phyloP scores from a whole-genome alignment of 2,797 vertebrate species.

The Cynopterus sphinx region DNA sequence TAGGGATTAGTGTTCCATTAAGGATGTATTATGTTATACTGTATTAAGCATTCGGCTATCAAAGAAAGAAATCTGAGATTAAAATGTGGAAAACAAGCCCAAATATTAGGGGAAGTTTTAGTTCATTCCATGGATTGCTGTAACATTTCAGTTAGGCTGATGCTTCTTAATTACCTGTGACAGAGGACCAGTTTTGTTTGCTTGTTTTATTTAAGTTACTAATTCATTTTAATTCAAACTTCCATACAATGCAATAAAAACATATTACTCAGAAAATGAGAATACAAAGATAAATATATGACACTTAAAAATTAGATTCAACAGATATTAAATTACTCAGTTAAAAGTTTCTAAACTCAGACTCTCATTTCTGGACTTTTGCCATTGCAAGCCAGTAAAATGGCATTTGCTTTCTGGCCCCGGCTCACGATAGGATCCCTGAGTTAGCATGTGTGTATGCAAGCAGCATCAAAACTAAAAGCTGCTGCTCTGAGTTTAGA shows the following conservation, averaged over 20 bases:
- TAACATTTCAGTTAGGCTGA: background rate
- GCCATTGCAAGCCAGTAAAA: background rate
- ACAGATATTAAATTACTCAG: background rate
- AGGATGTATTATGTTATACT: background rate
- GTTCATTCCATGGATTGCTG: background rate
- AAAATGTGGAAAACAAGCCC: background rate
- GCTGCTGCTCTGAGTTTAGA: background rate
- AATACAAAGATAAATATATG: background rate
- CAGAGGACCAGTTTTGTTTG: background rate
- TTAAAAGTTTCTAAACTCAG: background rate
- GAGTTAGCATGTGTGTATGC: background rate
- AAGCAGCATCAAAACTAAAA: background rate
- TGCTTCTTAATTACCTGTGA: background rate
- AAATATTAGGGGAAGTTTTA: background rate
- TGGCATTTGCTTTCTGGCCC: background rate
- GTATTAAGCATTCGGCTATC: background rate
- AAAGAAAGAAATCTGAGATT: background rate
- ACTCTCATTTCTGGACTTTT: background rate
- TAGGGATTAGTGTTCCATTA: background rate
- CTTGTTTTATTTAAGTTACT: slow-evolving; percentile 3
- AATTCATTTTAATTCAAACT: slow-evolving; percentile 15
- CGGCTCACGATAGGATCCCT: too few relatives aligned
- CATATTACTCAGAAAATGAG: background rate
- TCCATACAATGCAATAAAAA: slow-evolving; percentile 23
- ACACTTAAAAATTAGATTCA: background rate